Evolutionary conservation across 2,113 vertebrate species (phyloP), one percentile per base, ranked within the genome.

Genomic region (Orthonyx spaldingii): DNA sequence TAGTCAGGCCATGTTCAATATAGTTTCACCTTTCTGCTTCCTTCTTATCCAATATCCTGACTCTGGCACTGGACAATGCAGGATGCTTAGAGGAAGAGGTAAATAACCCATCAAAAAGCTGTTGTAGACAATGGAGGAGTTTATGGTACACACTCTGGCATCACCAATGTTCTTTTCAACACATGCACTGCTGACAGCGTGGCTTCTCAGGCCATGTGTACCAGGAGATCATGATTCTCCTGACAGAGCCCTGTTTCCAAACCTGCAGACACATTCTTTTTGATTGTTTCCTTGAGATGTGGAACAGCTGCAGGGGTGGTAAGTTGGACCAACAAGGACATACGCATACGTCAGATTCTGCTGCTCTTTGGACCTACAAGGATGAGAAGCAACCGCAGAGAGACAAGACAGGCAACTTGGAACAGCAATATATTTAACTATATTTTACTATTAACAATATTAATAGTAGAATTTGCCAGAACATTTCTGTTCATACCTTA

Each of bases 141-240:
- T 19, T 53, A 22, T 23, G 26, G n/a, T n/a, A 47, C 17, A 30
- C 39, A 15, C 39, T 78, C 30, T 55, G 52, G 23, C 20, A 37
- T 16, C 26, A 60, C 17, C n/a, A n/a, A 19, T 20, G 16, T 6
- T 79, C 13, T 33, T 75, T 27, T 83, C 30, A 44, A 3, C 7
- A 21, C 4, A 20, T 9, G 44, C 30, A 52, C 32, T 35, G 8
- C 35, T 39, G 33, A 63, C 12, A 42, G 13, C 19, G 42, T 26
- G 60, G 52, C 28, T 84, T 76, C 47, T 64, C 57, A 71, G 52
- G 24, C 6, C 4, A 0, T 1, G 0, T 6, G 7, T 44, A 32
- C 24, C n/a, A 39, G 19, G 49, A 60, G 28, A 69, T 26, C 3
- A 28, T 13, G 3, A 57, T 46, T 89, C 78, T n/a, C 46, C 46